Percentiles rank a stretch among this genome's conserved stretches.
These are phyloP conservation scores for Thalassoma bifasciatum DNA, from an alignment of 2,113 vertebrate genomes.

Conservation along the genomic window DNA sequence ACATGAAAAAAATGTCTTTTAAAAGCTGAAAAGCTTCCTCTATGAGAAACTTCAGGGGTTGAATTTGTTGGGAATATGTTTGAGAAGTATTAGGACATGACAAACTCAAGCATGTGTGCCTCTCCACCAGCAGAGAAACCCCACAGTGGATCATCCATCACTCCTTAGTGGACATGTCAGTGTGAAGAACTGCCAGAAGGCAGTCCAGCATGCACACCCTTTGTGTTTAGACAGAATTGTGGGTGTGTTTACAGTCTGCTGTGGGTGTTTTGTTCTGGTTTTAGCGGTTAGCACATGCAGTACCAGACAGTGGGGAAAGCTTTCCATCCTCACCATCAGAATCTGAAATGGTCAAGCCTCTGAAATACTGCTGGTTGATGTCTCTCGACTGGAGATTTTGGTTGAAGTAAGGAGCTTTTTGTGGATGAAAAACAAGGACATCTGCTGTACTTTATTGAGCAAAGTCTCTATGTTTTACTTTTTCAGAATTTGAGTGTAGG, in stretches of 20 bases:
- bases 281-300: constrained; percentile 29
- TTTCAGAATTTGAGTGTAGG: neutral
- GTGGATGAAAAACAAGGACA: constrained; percentile 6
- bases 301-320: constrained; percentile 39
- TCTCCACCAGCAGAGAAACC: constrained; percentile 53
- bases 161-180: constrained; percentile 60
- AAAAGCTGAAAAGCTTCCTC: constrained; percentile 1
- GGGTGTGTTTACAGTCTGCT: constrained; percentile 43
- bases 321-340: neutral
- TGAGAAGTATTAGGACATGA: constrained; percentile 34
- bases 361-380: constrained; percentile 5
- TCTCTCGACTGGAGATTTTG: neutral
- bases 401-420: neutral
- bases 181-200: constrained; percentile 62
- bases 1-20: constrained; percentile 14
- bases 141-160: constrained; percentile 64
- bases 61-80: constrained; percentile 27
- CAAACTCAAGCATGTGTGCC: constrained; percentile 57
- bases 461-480: neutral
- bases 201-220: constrained; percentile 24
- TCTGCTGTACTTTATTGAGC: constrained; percentile 19
- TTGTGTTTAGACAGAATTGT: constrained; percentile 40
- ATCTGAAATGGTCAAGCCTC: constrained; percentile 1
- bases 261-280: constrained; percentile 42
- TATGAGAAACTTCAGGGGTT: neutral